Evolutionary conservation across 30 jellyfish, hydroid and myxozoan species (phyloP).

Genomic region (Sanderia malayensis): DNA sequence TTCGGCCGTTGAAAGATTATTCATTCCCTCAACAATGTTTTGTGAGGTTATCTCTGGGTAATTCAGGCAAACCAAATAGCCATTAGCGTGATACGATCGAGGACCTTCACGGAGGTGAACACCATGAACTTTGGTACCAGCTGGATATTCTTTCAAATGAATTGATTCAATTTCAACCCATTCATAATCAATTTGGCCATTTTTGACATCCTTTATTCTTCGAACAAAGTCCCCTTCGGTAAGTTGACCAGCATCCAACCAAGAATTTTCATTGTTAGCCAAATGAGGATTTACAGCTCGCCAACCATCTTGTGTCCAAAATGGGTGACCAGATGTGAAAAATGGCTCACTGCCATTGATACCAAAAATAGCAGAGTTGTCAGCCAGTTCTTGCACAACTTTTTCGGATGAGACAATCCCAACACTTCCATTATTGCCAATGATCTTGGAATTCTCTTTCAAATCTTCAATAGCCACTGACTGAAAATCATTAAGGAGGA

Average conservation of each 20-base stretch:
- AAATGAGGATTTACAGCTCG: conserved; percentile 55
- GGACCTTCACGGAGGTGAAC: conserved; percentile 60
- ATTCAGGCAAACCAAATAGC: conserved; percentile 35
- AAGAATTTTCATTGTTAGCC: conserved; percentile 34
- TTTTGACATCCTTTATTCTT: neutral
- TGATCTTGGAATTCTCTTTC: conserved; percentile 8
- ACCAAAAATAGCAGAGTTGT: conserved; percentile 37
- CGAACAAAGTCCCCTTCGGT: conserved; percentile 54
- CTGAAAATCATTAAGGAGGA: conserved; percentile 10
- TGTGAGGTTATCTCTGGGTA: conserved; percentile 50
- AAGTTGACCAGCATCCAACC: conserved; percentile 59
- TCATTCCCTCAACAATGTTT: conserved; percentile 35
- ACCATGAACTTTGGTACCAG: conserved; percentile 46
- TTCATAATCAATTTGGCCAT: conserved; percentile 20
- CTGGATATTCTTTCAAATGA: conserved; percentile 25
- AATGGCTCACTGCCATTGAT: conserved; percentile 37
- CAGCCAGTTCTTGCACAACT: conserved; percentile 12
- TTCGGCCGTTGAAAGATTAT: conserved; percentile 25
- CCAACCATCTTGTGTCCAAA: conserved; percentile 73
- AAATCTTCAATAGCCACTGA: conserved; percentile 23
- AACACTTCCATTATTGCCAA: conserved; percentile 26
- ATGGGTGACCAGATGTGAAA: conserved; percentile 50
- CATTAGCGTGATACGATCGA: conserved; percentile 56
- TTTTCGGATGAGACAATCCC: conserved; percentile 45
- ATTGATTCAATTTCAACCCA: conserved; percentile 27